Conservation (phyloP, 2,888 invertebrate genomes). For the Pimpla rufipes region DNA sequence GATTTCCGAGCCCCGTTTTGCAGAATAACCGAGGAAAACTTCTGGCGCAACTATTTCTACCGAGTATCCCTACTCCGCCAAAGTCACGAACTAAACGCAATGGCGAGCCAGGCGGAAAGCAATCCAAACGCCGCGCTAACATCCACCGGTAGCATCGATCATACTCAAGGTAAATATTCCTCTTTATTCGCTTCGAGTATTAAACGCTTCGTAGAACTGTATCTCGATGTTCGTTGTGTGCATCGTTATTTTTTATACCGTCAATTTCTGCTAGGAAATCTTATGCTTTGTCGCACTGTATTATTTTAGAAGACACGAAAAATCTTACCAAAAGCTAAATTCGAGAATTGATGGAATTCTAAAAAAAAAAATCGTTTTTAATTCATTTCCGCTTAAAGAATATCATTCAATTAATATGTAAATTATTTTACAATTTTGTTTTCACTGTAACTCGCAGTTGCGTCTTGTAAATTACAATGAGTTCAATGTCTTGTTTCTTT, state of each 20-base stretch:
- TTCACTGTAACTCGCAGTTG: not conserved
- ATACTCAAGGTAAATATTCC: constrained; percentile 87
- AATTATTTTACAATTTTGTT: not conserved
- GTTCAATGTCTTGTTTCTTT: constrained; percentile 24
- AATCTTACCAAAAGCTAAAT: not conserved
- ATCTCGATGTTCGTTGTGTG: constrained; percentile 52
- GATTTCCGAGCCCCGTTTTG: constrained; percentile 73
- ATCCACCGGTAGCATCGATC: constrained; percentile 86
- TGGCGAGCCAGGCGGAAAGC: constrained; percentile 85
- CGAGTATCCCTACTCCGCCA: constrained; percentile 99
- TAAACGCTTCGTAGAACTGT: constrained; percentile 50
- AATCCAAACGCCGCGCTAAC: constrained; percentile 81
- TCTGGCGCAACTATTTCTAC: constrained; percentile 99
- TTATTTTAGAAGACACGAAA: not conserved
- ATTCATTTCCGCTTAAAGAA: not conserved
- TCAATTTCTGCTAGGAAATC: constrained; percentile 17
- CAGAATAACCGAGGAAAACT: constrained; percentile 98
- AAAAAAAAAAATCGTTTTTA: not conserved
- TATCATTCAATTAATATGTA: not conserved
- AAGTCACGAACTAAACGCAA: constrained; percentile 94
- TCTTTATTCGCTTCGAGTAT: constrained; percentile 42
- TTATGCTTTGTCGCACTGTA: constrained; percentile 34
- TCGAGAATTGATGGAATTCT: too few species aligned
- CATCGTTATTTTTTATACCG: constrained; percentile 20
- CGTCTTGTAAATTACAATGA: not conserved